These are phyloP conservation scores for Lepidonotus clava DNA, from an alignment of 2,888 invertebrate species.

Conservation along the genomic window DNA sequence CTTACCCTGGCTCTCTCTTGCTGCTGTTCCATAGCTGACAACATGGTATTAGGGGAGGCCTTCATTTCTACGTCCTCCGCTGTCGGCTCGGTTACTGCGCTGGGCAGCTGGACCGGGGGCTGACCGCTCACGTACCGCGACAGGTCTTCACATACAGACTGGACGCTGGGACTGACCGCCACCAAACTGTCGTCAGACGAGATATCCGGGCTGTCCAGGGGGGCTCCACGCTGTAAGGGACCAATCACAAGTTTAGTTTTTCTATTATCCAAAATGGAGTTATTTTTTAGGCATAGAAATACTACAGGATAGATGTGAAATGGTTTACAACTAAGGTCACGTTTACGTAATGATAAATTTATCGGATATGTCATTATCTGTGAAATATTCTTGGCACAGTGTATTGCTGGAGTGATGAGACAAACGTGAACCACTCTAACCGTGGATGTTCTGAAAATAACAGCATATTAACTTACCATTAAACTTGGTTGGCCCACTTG, in stretches of 20 bases:
- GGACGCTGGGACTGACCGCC: slow-evolving; percentile 19
- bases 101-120: background rate
- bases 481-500: slow-evolving; percentile 2
- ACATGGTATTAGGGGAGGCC: slow-evolving; percentile 63
- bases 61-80: background rate
- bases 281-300: background rate
- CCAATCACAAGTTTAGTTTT: no score
- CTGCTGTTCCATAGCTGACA: slow-evolving; percentile 75
- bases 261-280: background rate
- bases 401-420: background rate
- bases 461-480: background rate
- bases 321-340: background rate
- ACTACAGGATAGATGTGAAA: background rate
- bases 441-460: background rate
- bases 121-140: slow-evolving; percentile 36
- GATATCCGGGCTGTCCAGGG: slow-evolving; percentile 13
- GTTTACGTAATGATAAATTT: background rate
- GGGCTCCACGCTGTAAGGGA: background rate
- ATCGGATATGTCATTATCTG: background rate
- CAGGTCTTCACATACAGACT: slow-evolving; percentile 55
- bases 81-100: background rate
- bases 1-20: slow-evolving; percentile 77
- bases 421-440: background rate
- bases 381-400: background rate
- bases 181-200: background rate